Percentiles rank a stretch among this genome's conserved stretches.
Evolutionary conservation across 2,888 invertebrate genomes (phyloP).

Genomic region (Hedychridium roseum): DNA sequence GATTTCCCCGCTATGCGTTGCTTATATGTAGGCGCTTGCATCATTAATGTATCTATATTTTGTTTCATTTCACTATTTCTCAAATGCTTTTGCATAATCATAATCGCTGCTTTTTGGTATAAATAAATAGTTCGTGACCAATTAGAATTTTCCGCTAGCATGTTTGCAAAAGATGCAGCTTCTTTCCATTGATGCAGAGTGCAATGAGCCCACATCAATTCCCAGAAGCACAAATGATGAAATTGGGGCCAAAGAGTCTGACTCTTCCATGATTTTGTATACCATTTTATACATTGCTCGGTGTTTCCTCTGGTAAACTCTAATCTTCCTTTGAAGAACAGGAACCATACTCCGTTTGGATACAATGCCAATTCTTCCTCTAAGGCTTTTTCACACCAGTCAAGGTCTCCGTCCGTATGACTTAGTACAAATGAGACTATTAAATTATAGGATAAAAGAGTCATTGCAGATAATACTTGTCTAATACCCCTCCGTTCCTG

Average conservation of each 20-base stretch:
- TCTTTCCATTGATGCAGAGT: slow-evolving; percentile 79
- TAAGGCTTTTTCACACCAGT: slow-evolving; percentile 78
- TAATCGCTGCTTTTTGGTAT: slow-evolving; percentile 86
- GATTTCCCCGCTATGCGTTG: slow-evolving; percentile 96
- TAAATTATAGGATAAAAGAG: slow-evolving; percentile 85
- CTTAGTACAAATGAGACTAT: slow-evolving; percentile 85
- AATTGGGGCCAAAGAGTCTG: slow-evolving; percentile 90
- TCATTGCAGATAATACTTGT: slow-evolving; percentile 86
- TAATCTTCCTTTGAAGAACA: slow-evolving; percentile 88
- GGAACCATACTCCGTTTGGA: slow-evolving; percentile 88
- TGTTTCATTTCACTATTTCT: slow-evolving; percentile 64
- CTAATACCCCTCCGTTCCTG: slow-evolving; percentile 77
- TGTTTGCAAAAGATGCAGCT: slow-evolving; percentile 76
- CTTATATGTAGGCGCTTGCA: slow-evolving; percentile 82
- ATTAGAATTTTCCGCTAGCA: slow-evolving; percentile 78
- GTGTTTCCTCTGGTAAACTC: slow-evolving; percentile 84
- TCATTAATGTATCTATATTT: slow-evolving; percentile 73
- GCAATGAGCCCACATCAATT: slow-evolving; percentile 88
- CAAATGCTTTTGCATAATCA: slow-evolving; percentile 75
- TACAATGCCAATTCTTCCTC: slow-evolving; percentile 77
- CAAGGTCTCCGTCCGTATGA: slow-evolving; percentile 80
- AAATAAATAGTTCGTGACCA: slow-evolving; percentile 95
- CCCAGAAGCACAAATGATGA: slow-evolving; percentile 94
- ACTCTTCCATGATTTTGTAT: slow-evolving; percentile 81
- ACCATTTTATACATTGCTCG: slow-evolving; percentile 75